These are phyloP conservation scores for Chymomyza procnemis DNA, from an alignment of 2,888 invertebrate species.

Conservation along the genomic window DNA sequence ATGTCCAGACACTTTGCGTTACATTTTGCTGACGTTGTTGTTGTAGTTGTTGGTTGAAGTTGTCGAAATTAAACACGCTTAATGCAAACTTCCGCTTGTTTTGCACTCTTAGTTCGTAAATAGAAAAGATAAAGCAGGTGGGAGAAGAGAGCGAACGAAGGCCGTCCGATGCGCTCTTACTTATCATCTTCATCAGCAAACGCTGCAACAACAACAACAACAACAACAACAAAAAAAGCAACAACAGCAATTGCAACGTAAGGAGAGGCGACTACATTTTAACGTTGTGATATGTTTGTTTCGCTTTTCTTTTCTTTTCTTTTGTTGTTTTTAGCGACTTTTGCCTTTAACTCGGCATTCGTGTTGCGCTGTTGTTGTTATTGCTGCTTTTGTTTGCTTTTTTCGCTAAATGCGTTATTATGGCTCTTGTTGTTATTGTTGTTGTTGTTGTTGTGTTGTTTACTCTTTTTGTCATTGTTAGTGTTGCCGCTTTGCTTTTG, in stretches of 20 bases:
- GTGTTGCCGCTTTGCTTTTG: slow-evolving; percentile 29
- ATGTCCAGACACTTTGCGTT: slow-evolving; percentile 22
- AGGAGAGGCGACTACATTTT: slow-evolving; percentile 34
- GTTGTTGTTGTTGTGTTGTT: slow-evolving; percentile 70
- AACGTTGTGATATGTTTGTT: slow-evolving; percentile 59
- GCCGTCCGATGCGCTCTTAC: slow-evolving; percentile 12
- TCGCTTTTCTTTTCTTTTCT: slow-evolving; percentile 45
- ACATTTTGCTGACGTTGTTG: slow-evolving; percentile 15
- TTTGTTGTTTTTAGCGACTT: slow-evolving; percentile 42
- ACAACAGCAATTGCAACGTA: slow-evolving; percentile 3
- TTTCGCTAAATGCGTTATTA: slow-evolving; percentile 10
- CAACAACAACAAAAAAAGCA: slow-evolving; percentile 6
- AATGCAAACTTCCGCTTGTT: slow-evolving; percentile 57
- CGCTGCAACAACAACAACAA: slow-evolving; percentile 24
- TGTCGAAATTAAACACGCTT: slow-evolving; percentile 66
- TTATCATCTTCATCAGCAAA: slow-evolving; percentile 52
- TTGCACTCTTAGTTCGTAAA: neutral
- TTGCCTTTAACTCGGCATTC: slow-evolving; percentile 14
- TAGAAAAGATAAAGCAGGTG: neutral
- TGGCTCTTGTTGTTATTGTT: slow-evolving; percentile 35
- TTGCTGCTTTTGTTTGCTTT: slow-evolving; percentile 23
- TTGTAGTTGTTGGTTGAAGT: slow-evolving; percentile 34
- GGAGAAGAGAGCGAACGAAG: neutral
- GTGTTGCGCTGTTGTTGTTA: slow-evolving; percentile 52
- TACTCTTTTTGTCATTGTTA: slow-evolving; percentile 62